Base-by-base conservation (phyloP, 1,140 invertebrate genomes). In the Mya arenaria region DNA sequence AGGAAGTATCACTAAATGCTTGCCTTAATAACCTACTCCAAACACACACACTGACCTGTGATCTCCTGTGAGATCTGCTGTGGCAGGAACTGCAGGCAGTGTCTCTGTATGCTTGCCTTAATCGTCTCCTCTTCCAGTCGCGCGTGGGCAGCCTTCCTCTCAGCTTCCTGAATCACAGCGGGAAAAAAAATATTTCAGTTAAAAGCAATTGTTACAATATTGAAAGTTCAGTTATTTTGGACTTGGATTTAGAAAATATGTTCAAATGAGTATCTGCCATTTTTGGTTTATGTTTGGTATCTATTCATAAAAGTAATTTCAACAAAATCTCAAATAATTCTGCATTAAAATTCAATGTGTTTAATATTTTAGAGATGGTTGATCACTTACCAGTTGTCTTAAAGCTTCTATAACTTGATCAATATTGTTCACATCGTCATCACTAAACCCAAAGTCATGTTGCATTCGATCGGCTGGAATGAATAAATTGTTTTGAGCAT, bases 121-220 rank as follows among this genome's bases (percentile, higher is more conserved):
- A 92, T 92, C 13, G 91, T 92, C 78, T 92, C 90, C 30, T 87
- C 90, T 82, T 92, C 92, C 30, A 91, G 69, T 79, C 87, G 82
- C 25, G 91, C 89, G 86, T 90, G 90, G 25, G 89, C 80, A 25
- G 82, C 73, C 15, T 69, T 81, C 58, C 89, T 81, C 82, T 90
- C 87, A 37, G 74, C 65, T 80, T 92, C 90, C 92, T 92, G 55
- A 55, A 74, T 44, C 69, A 81, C 23, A 86, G 55, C 37, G 58
- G 13, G 81, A 6, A 25, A 81, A 75, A 25, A 23, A 19, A 68
- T 65, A 37, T 41, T 52, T 1, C 30, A 19, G 39, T 8, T 25
- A 58, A 17, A 15, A 17, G 10, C 13, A 34, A 10, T 28, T 0
- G 17, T 3, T 37, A 30, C 58, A 32, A 23, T 60, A 23, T 36